Conservation (phyloP, 2,797 vertebrate species). For the Acestrorhynchus altus region DNA sequence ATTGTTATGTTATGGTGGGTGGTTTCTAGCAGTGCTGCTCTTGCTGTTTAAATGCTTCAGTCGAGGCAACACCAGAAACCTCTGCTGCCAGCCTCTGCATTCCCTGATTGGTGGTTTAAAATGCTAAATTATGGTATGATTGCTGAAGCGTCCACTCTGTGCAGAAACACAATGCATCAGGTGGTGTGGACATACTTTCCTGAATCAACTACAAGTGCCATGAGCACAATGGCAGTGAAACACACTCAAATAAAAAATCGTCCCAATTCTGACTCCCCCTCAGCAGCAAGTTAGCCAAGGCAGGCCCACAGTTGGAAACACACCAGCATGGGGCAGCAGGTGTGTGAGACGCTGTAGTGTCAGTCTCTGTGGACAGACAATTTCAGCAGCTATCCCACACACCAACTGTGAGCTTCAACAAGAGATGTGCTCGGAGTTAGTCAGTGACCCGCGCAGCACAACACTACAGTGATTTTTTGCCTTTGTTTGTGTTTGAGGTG, state of each 20-base stretch:
- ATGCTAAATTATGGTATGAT: background rate
- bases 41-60: background rate
- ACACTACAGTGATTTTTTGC: background rate
- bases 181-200: background rate
- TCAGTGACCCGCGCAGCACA: background rate
- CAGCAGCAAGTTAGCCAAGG: background rate
- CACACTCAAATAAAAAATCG: background rate
- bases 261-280: conserved; percentile 8
- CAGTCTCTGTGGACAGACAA: conserved; percentile 21
- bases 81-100: background rate
- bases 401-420: conserved; percentile 39
- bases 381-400: conserved; percentile 38
- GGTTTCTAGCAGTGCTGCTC: background rate
- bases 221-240: conserved; percentile 3
- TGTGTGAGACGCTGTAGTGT: conserved; percentile 24
- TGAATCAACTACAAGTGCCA: conserved; percentile 27
- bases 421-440: background rate
- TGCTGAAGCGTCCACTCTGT: background rate
- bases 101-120: background rate
- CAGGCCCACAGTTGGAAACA: conserved; percentile 8
- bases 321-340: conserved; percentile 18
- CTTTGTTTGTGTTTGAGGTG: background rate
- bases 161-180: background rate
- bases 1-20: background rate
- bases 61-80: background rate